A percentile compares a stretch with the other conserved stretches of the same genome.
phyloP scores from a whole-genome alignment of 1,140 invertebrate species.

The Elymnias hypermnestra region DNA sequence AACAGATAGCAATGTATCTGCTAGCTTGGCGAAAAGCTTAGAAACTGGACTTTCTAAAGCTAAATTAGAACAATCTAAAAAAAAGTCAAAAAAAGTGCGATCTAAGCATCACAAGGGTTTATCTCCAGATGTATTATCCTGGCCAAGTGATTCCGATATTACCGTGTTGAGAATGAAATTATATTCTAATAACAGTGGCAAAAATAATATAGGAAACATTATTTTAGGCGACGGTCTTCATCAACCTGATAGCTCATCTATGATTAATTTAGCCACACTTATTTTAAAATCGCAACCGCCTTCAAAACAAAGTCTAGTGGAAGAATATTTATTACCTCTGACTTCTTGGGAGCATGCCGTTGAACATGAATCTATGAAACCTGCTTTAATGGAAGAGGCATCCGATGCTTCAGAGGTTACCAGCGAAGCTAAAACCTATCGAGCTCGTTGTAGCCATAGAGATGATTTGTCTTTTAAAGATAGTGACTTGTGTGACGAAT shows the following conservation, averaged over 20 bases:
- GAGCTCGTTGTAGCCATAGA: conserved; percentile 13
- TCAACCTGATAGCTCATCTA: conserved; percentile 52
- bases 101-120: conserved; percentile 36
- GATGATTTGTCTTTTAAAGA: conserved; percentile 24
- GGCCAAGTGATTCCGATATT: conserved; percentile 67
- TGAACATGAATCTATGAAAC: neutral
- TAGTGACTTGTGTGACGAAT: conserved; percentile 21
- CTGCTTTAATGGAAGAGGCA: neutral
- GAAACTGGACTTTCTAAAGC: conserved; percentile 40
- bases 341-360: conserved; percentile 53
- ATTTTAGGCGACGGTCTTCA: conserved; percentile 55
- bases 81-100: conserved; percentile 37
- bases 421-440: conserved; percentile 1
- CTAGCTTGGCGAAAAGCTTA: conserved; percentile 40
- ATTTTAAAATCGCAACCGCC: conserved; percentile 45
- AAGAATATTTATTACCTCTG: conserved; percentile 53
- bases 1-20: conserved; percentile 31
- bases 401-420: neutral
- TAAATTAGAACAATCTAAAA: conserved; percentile 31
- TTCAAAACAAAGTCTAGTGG: conserved; percentile 49
- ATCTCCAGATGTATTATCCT: conserved; percentile 44
- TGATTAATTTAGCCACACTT: conserved; percentile 63
- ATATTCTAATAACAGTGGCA: conserved; percentile 30
- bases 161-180: conserved; percentile 62
- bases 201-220: conserved; percentile 31